Base-by-base conservation (phyloP, 2,888 invertebrate genomes). In the Allophyes oxyacanthae region DNA sequence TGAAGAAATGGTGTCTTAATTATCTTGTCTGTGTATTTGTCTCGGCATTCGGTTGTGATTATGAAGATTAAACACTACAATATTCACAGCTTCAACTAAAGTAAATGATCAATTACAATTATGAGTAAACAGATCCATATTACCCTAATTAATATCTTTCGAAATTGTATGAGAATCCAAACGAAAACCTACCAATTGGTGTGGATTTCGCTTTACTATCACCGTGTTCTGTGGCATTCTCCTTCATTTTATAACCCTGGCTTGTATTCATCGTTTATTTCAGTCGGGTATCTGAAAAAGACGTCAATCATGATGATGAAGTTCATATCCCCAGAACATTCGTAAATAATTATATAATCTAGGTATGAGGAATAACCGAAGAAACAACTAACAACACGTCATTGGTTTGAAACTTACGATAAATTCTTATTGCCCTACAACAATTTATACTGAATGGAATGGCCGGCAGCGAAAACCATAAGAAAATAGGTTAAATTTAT, bases 161-260 rank as follows among this genome's bases (percentile, higher is more conserved):
- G 7, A 9, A 14, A 20, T 30, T 30, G 2, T 20, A 44, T 44
- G 5, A 8, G 6, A 20, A 42, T 25, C 26, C 15, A 38, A 45
- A 28, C 11, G 34, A 46, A 33, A 46, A 81, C 86, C 49, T 82
- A 92, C 92, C 92, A 60, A 93, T 84, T 36, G 93, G 93, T 26
- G 93, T 93, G 37, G 88, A 79, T 79, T 88, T 93, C 14, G 85
- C 63, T 82, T 91, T 91, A 70, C 68, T 86, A 64, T 92, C 93
- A 66, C 77, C 73, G 58, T 77, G 73, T 25, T 89, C 89, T 53
- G 77, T 71, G 10, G 54, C 82, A 78, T 81, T 84, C 53, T 92
- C 92, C 77, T 91, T 93, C 77, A 84, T 82, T 83, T 88, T 91
- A 68, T 85, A 86, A 43, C 77, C 82, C 78, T 86, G 86, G 61